A percentile compares a stretch with the other conserved stretches of the same genome.
Conservation (phyloP, 2,888 invertebrate species). For the Acrobasis consociella region DNA sequence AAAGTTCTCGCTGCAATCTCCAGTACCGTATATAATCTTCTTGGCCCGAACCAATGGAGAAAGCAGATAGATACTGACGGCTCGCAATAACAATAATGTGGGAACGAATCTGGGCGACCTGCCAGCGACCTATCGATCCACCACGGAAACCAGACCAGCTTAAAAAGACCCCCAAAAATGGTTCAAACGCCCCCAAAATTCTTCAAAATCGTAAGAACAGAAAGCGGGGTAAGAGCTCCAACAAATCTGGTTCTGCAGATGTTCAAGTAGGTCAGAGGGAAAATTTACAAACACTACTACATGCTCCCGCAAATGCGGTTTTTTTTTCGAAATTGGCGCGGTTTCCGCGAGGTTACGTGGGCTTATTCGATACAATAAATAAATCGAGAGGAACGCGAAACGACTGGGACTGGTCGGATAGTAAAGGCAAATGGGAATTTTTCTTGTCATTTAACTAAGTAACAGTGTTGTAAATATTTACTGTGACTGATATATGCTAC, state of each 20-base stretch:
- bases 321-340: conserved; percentile 69
- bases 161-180: conserved; percentile 64
- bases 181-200: conserved; percentile 53
- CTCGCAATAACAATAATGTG: conserved; percentile 81
- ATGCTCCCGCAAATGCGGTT: conserved; percentile 56
- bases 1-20: no score
- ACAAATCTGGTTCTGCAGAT: conserved; percentile 59
- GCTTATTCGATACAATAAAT: conserved; percentile 58
- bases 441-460: background rate
- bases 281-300: conserved; percentile 80
- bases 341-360: conserved; percentile 75
- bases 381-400: conserved; percentile 34
- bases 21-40: no score
- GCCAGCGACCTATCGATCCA: conserved; percentile 79
- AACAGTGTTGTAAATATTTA: conserved; percentile 1
- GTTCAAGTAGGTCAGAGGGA: conserved; percentile 81
- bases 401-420: background rate
- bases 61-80: conserved; percentile 73
- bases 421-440: background rate
- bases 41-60: conserved; percentile 72
- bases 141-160: conserved; percentile 59
- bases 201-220: conserved; percentile 40
- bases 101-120: conserved; percentile 78
- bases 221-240: conserved; percentile 52
- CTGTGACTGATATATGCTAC: no score